Conservation (phyloP, 2,113 vertebrate species). For the Sinocyclocheilus grahami region DNA sequence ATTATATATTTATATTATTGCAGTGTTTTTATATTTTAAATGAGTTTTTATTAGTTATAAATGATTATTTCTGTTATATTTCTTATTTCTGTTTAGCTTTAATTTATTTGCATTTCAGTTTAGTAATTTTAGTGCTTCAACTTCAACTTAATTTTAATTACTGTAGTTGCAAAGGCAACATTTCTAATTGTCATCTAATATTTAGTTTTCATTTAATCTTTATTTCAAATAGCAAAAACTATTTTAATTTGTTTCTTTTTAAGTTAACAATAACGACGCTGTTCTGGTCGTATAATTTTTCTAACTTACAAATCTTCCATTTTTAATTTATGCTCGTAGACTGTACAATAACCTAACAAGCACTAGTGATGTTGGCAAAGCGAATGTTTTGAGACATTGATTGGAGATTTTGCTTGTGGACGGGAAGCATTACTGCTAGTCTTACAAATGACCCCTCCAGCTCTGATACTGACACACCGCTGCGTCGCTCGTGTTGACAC, state of each 20-base stretch:
- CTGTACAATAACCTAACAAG: not conserved
- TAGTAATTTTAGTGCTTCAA: no score
- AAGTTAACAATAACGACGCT: not conserved
- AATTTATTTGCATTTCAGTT: no score
- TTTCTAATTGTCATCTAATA: not conserved
- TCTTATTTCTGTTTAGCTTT: no score
- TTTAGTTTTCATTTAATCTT: not conserved
- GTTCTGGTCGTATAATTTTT: not conserved
- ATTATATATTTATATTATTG: not conserved
- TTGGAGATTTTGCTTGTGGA: slow-evolving; percentile 5
- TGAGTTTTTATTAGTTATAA: no score
- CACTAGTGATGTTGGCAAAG: not conserved
- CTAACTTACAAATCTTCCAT: no score
- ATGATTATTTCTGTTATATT: no score
- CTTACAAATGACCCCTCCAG: slow-evolving; percentile 26
- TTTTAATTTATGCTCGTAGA: no score
- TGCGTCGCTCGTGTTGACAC: slow-evolving; percentile 32
- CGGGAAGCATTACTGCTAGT: not conserved
- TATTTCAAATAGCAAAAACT: not conserved
- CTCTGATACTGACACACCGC: slow-evolving; percentile 5
- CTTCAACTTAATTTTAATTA: not conserved
- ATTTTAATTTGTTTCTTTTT: not conserved
- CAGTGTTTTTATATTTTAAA: not conserved
- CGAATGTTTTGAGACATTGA: slow-evolving; percentile 23
- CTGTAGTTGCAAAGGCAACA: not conserved